Evolutionary conservation across 2,113 vertebrate genomes (phyloP).

Genomic region (Xiphorhynchus elegans): DNA sequence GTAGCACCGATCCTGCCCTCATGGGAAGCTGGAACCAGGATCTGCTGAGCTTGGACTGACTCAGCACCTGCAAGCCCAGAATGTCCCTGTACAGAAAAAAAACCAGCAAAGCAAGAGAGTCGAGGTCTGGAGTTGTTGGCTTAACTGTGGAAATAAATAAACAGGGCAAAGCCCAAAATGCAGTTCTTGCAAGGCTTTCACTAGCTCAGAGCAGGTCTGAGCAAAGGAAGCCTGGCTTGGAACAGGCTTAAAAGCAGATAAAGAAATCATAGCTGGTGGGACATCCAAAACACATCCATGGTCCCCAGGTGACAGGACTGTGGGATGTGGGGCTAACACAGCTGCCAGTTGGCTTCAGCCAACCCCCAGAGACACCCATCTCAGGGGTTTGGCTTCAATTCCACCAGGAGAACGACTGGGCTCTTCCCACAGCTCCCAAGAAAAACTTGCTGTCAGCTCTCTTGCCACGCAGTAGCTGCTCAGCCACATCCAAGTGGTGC

Average conservation of each 20-base stretch:
- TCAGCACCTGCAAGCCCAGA: neutral
- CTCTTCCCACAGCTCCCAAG: neutral
- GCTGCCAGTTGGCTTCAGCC: neutral
- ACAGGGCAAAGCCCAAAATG: neutral
- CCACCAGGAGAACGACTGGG: neutral
- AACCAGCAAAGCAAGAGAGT: neutral
- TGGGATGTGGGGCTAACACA: neutral
- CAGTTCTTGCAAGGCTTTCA: neutral
- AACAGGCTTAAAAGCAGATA: neutral
- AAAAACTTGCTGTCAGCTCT: neutral
- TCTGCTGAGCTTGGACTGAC: neutral
- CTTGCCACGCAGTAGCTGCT: neutral
- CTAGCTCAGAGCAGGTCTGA: neutral
- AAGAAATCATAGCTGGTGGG: neutral
- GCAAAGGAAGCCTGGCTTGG: neutral
- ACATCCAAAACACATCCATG: neutral
- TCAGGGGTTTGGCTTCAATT: neutral
- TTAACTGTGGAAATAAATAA: neutral
- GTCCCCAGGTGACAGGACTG: neutral
- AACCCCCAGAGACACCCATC: neutral
- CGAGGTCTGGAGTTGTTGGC: neutral
- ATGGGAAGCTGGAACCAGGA: neutral
- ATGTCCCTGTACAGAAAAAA: neutral
- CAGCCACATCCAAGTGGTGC: rapidly evolving
- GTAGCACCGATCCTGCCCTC: neutral